Evolutionary conservation across 1,140 invertebrate genomes (phyloP).

Genomic region (Pentalonia nigronervosa): DNA sequence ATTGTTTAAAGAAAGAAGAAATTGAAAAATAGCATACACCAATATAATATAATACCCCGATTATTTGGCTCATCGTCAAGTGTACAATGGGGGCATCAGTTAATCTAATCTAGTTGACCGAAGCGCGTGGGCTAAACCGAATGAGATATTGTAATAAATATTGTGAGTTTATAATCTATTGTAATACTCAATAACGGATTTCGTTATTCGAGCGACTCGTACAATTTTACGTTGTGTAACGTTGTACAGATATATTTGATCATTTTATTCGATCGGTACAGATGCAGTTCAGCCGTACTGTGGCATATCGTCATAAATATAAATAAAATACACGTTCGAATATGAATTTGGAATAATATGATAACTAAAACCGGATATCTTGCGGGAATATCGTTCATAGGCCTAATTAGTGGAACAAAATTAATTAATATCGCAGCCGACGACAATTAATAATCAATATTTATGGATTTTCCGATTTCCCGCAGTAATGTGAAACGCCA

Average conservation of each 20-base stretch:
- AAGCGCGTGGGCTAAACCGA: not conserved
- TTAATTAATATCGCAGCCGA: not conserved
- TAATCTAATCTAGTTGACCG: slow-evolving; percentile 15
- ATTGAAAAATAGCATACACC: not conserved
- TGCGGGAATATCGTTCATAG: not conserved
- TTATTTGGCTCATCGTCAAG: not conserved
- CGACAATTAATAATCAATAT: not conserved
- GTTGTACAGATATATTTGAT: not conserved
- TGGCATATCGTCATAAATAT: not conserved
- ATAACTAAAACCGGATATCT: not conserved
- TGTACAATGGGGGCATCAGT: not conserved
- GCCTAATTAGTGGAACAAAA: not conserved
- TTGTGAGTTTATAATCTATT: not conserved
- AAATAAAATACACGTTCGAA: not conserved
- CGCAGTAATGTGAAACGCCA: not conserved
- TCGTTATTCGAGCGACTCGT: too few species aligned
- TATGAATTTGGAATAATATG: not conserved
- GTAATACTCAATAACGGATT: not conserved
- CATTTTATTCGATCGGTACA: not conserved
- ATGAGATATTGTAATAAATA: not conserved
- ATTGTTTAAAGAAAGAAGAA: slow-evolving; percentile 12
- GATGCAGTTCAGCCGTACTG: not conserved
- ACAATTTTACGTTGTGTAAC: not conserved
- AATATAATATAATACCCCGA: not conserved
- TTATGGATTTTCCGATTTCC: not conserved